These are phyloP conservation scores for Uromys caudimaculatus DNA, from an alignment of 2,797 vertebrate genomes.

Conservation along the genomic window DNA sequence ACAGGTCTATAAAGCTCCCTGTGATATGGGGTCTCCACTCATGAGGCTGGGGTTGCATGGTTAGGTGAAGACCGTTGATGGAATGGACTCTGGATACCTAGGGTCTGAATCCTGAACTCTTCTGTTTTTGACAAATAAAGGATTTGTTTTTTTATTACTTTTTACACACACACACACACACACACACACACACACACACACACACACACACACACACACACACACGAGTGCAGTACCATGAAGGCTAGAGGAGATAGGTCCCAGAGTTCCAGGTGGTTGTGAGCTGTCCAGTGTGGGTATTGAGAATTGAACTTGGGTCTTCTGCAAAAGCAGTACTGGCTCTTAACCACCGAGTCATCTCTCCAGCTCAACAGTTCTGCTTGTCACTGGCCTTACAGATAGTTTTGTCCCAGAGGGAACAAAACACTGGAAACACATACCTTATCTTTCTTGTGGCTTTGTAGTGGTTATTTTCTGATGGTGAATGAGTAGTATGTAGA, in stretches of 20 bases:
- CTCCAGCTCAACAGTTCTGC: background rate
- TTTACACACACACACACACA: no score
- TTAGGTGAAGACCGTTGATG: background rate
- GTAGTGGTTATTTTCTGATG: background rate
- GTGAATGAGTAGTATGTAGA: background rate
- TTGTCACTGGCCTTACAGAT: fast-evolving
- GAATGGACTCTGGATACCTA: background rate
- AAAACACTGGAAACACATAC: background rate
- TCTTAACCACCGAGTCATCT: background rate
- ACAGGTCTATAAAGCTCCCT: background rate
- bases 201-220: no score
- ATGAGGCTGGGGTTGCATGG: slow-evolving; percentile 62
- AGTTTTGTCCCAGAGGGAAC: background rate
- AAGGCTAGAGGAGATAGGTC: no score
- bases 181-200: no score
- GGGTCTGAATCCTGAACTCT: background rate
- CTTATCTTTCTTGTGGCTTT: background rate
- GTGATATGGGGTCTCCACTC: slow-evolving; percentile 67
- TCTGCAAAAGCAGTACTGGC: background rate
- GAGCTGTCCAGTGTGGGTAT: background rate
- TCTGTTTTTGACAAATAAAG: background rate
- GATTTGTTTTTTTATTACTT: background rate
- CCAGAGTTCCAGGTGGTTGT: background rate
- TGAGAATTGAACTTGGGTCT: background rate
- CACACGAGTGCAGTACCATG: background rate